phyloP scores from a whole-genome alignment of 2,888 invertebrate genomes.

The Callosobruchus maculatus region DNA sequence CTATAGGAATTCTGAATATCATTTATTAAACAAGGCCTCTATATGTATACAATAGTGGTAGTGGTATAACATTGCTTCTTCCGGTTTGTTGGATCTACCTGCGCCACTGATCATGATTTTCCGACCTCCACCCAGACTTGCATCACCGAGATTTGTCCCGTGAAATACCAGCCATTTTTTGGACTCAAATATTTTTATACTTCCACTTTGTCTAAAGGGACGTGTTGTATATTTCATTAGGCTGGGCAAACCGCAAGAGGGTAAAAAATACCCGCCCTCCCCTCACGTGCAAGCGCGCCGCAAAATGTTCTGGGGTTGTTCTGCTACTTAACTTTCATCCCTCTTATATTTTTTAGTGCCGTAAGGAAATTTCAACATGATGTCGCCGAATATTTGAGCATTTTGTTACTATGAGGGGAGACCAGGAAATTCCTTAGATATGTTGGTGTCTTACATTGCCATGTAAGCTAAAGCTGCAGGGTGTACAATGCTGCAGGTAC shows the following conservation, averaged over 20 bases:
- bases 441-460: not conserved
- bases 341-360: slow-evolving; percentile 7
- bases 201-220: slow-evolving; percentile 47
- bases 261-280: slow-evolving; percentile 24
- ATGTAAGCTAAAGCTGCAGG: not conserved
- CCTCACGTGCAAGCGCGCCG: slow-evolving; percentile 30
- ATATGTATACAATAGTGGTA: too few relatives aligned
- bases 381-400: not conserved
- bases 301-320: slow-evolving; percentile 26
- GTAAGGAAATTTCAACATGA: not conserved
- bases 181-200: slow-evolving; percentile 47
- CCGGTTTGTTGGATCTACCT: not conserved
- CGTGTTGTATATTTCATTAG: slow-evolving; percentile 37
- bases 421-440: not conserved
- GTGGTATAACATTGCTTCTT: too few relatives aligned
- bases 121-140: slow-evolving; percentile 18
- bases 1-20: too few relatives aligned
- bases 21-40: too few relatives aligned
- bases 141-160: slow-evolving; percentile 35
- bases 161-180: slow-evolving; percentile 42
- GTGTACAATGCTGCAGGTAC: too few relatives aligned
- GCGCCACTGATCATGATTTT: slow-evolving; percentile 10
- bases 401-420: not conserved
- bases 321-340: slow-evolving; percentile 11
- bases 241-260: slow-evolving; percentile 21